A percentile compares a stretch with the other conserved stretches of the same genome.
Evolutionary conservation across 2,797 vertebrate species (phyloP).

Genomic region (Momotus momota): DNA sequence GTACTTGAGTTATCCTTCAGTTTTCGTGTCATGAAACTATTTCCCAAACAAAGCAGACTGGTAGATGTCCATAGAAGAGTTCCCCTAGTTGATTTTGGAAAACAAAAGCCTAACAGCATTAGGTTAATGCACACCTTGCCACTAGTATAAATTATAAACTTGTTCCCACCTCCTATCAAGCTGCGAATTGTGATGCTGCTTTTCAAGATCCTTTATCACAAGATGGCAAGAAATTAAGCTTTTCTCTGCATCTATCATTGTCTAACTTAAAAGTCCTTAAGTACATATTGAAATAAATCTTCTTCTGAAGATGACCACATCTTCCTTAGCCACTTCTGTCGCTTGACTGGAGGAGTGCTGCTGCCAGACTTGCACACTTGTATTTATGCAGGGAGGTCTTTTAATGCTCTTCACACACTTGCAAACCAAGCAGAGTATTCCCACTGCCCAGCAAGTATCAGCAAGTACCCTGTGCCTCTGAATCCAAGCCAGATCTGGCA

Average conservation of each 20-base stretch:
- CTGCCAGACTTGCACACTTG: not conserved
- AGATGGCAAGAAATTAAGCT: not conserved
- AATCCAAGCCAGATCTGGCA: not conserved
- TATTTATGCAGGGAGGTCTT: not conserved
- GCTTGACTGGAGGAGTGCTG: not conserved
- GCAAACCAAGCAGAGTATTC: not conserved
- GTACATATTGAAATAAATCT: not conserved
- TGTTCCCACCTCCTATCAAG: not conserved
- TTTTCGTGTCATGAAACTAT: not conserved
- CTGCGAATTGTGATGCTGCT: not conserved
- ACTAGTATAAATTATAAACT: not conserved
- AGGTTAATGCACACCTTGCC: not conserved
- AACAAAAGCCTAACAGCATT: not conserved
- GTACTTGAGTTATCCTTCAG: not conserved
- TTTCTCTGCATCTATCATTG: not conserved
- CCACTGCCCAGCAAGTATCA: not conserved
- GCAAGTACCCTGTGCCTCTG: not conserved
- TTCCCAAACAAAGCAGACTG: not conserved
- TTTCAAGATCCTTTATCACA: not conserved
- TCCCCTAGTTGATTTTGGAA: not conserved
- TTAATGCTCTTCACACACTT: not conserved
- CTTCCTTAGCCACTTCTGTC: not conserved
- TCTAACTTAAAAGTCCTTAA: not conserved
- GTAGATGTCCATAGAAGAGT: not conserved
- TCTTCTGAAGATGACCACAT: not conserved